Evolutionary conservation across 2,888 invertebrate species (phyloP).

Genomic region (Tholera decimalis): DNA sequence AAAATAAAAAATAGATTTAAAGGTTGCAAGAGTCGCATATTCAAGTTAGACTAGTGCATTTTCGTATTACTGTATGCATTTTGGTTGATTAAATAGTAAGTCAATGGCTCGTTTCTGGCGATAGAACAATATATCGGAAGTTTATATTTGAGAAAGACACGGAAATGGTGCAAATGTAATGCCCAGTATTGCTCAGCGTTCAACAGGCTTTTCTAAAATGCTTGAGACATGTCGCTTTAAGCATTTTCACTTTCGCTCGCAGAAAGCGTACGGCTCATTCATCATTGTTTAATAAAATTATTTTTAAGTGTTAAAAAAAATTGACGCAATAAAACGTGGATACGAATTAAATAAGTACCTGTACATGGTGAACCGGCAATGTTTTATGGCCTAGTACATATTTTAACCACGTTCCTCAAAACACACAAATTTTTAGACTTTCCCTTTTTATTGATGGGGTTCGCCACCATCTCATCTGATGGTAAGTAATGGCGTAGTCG

Average conservation of each 20-base stretch:
- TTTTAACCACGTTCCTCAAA: too few species aligned
- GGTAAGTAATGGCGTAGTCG: too few species aligned
- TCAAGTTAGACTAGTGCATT: too few species aligned
- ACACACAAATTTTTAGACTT: too few species aligned
- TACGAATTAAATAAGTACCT: too few species aligned
- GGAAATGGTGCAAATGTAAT: constrained; percentile 45
- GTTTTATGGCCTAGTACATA: too few species aligned
- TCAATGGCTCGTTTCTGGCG: background rate
- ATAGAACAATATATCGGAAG: constrained; percentile 1
- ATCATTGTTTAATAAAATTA: constrained; percentile 35
- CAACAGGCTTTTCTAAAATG: constrained; percentile 51
- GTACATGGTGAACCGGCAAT: too few species aligned
- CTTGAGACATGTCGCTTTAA: constrained; percentile 53
- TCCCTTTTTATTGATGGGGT: too few species aligned
- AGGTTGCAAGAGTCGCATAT: too few species aligned
- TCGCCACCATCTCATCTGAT: too few species aligned
- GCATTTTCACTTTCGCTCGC: constrained; percentile 58
- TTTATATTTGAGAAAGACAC: constrained; percentile 27
- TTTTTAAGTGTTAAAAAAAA: constrained; percentile 5
- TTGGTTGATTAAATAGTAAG: background rate
- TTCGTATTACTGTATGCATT: background rate
- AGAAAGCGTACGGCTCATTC: constrained; percentile 36
- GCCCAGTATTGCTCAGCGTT: constrained; percentile 14
- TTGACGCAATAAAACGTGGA: background rate
- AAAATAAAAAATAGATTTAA: too few species aligned